Conservation (phyloP, 2,888 invertebrate species). For the Cenopis cana region DNA sequence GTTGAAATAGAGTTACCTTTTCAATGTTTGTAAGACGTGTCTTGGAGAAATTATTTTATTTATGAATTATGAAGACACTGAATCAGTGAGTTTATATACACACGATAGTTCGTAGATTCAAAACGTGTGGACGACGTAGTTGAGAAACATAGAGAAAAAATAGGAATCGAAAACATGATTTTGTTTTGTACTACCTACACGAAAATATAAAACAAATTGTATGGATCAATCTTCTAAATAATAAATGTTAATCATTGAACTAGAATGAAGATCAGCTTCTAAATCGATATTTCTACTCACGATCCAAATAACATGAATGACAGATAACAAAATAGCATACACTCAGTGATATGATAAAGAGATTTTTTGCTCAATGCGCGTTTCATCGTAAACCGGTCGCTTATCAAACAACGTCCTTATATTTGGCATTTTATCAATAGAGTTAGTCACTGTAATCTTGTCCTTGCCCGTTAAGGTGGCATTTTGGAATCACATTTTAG, state of each 20-base stretch:
- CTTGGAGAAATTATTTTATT: slow-evolving; percentile 13
- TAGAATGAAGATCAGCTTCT: slow-evolving; percentile 5
- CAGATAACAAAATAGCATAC: slow-evolving; percentile 28
- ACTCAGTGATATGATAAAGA: slow-evolving; percentile 24
- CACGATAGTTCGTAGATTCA: slow-evolving; percentile 17
- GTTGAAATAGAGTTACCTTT: slow-evolving; percentile 10
- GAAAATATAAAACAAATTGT: not conserved
- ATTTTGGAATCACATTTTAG: not conserved
- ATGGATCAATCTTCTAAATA: slow-evolving; percentile 7
- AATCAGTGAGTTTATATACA: slow-evolving; percentile 13
- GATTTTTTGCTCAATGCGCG: slow-evolving; percentile 34
- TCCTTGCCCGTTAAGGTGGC: not conserved
- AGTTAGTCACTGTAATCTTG: slow-evolving; percentile 12
- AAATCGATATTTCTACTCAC: slow-evolving; percentile 29
- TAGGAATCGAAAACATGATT: not conserved
- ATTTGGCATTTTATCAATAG: slow-evolving; percentile 23
- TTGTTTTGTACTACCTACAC: not conserved
- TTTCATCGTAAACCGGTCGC: slow-evolving; percentile 6
- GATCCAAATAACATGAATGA: slow-evolving; percentile 25
- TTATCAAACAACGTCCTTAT: slow-evolving; percentile 12
- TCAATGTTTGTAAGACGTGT: not conserved
- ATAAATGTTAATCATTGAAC: slow-evolving; percentile 12
- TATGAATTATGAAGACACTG: slow-evolving; percentile 27
- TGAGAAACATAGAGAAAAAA: not conserved
- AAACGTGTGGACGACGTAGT: not conserved